phyloP scores from a whole-genome alignment of 2,113 vertebrate species.

The Hydropotes inermis region DNA sequence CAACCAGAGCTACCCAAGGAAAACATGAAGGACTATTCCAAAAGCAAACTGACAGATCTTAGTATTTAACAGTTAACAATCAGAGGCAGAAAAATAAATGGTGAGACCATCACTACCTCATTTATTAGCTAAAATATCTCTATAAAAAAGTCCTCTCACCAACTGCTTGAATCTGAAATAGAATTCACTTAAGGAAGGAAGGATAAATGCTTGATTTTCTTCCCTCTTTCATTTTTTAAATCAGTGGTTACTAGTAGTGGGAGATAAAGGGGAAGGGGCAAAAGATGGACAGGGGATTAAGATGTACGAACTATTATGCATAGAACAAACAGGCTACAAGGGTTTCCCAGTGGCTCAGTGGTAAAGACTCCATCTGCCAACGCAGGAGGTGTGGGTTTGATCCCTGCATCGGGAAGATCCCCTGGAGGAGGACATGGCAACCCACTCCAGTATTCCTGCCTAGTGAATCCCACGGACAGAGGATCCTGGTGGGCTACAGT shows the following conservation, averaged over 20 bases:
- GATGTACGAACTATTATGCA: not conserved
- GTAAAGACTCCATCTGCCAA: not conserved
- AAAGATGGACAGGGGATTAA: not conserved
- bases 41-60: not conserved
- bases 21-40: not conserved
- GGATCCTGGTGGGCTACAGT: not conserved
- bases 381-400: not conserved
- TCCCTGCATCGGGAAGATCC: not conserved
- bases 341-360: not conserved
- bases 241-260: not conserved
- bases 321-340: not conserved
- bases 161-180: not conserved
- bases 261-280: not conserved
- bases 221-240: not conserved
- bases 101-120: not conserved
- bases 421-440: not conserved
- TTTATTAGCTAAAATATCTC: not conserved
- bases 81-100: not conserved
- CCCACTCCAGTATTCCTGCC: not conserved
- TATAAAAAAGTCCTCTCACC: slow-evolving; percentile 7
- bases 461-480: not conserved
- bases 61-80: not conserved
- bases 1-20: not conserved
- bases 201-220: not conserved
- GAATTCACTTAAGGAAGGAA: not conserved